Conservation (phyloP, 2,113 vertebrate genomes). For the Petrocephalus microphthalmus region DNA sequence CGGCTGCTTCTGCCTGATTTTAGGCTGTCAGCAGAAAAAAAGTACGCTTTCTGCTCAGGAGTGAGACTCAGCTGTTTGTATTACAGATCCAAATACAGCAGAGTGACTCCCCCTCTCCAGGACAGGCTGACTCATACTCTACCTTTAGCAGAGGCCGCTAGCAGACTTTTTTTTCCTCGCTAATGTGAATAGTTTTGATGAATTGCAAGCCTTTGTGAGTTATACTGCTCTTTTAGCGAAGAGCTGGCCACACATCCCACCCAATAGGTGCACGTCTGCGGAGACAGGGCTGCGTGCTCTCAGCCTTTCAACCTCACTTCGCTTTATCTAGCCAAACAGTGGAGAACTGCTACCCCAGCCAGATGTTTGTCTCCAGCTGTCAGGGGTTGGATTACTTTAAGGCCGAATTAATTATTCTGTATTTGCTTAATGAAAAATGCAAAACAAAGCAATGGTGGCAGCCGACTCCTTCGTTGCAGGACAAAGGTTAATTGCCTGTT, state of each 20-base stretch:
- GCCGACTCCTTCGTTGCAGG: not conserved
- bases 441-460: not conserved
- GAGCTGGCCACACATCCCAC: not conserved
- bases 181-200: not conserved
- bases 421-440: not conserved
- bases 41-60: not conserved
- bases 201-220: not conserved
- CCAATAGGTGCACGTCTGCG: not conserved
- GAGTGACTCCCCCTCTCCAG: not conserved
- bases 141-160: not conserved
- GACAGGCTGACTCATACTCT: not conserved
- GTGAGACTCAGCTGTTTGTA: not conserved
- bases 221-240: not conserved
- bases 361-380: constrained; percentile 7
- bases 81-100: not conserved
- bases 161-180: not conserved
- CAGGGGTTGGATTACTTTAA: not conserved
- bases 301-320: not conserved
- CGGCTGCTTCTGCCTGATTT: not conserved
- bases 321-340: not conserved
- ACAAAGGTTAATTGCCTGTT: not conserved
- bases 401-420: not conserved
- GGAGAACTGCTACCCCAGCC: not conserved
- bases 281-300: not conserved
- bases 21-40: constrained; percentile 1